phyloP scores from a whole-genome alignment of 2,888 invertebrate species.

The Galerucella pusilla region DNA sequence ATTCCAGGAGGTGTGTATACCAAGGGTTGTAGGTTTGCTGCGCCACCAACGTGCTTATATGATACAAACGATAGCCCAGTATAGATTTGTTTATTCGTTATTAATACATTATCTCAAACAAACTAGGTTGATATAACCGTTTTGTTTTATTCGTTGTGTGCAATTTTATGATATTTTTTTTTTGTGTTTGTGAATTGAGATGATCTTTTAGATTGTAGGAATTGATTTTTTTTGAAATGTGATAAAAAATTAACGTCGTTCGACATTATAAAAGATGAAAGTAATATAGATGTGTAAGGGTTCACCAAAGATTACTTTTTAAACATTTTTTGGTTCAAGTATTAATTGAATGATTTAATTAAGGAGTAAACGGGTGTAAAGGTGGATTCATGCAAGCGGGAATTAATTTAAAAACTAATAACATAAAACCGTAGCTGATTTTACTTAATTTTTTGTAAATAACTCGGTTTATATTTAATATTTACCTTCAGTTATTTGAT shows the following conservation, averaged over 20 bases:
- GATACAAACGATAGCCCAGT: constrained; percentile 89
- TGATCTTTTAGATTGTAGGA: constrained; percentile 21
- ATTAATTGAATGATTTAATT: constrained; percentile 1
- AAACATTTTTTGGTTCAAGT: background rate
- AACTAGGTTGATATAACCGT: constrained; percentile 80
- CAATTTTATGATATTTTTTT: constrained; percentile 28
- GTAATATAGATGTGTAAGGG: constrained; percentile 3
- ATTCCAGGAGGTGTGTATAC: constrained; percentile 84
- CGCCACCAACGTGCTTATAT: constrained; percentile 90
- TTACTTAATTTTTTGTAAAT: too few species aligned
- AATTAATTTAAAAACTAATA: too few species aligned
- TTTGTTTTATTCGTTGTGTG: constrained; percentile 35
- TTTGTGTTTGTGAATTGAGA: constrained; percentile 2
- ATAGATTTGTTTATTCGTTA: constrained; percentile 87
- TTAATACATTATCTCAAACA: constrained; percentile 88
- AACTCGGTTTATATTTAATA: too few species aligned
- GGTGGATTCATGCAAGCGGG: too few species aligned
- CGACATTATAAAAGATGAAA: background rate
- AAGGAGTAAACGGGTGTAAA: constrained; percentile 1
- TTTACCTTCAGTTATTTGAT: too few species aligned
- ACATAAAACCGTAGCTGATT: too few species aligned
- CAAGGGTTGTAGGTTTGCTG: constrained; percentile 81
- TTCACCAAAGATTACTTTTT: constrained; percentile 3
- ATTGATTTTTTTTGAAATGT: constrained; percentile 20
- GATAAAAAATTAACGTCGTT: constrained; percentile 8